A percentile compares a stretch with the other conserved stretches of the same genome.
Evolutionary conservation across 2,113 vertebrate genomes (phyloP).

Genomic region (Onychostoma macrolepis): DNA sequence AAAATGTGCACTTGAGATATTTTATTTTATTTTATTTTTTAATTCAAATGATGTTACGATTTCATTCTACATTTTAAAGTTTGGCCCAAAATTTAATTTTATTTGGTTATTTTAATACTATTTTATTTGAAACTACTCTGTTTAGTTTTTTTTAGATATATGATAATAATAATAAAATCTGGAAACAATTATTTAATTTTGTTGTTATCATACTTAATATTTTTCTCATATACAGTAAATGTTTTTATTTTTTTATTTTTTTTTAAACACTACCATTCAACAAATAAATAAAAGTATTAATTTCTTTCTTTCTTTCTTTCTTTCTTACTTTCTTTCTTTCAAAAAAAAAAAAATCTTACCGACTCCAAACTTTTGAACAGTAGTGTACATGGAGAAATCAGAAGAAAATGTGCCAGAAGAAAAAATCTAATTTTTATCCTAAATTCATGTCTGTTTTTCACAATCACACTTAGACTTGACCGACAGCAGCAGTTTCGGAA

Average conservation of each 20-base stretch:
- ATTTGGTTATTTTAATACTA: too few species aligned
- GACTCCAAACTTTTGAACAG: not conserved
- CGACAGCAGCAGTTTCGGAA: constrained; percentile 91
- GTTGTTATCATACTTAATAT: not conserved
- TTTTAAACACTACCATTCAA: not conserved
- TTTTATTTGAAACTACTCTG: too few species aligned
- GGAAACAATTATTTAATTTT: too few species aligned
- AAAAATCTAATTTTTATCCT: too few species aligned
- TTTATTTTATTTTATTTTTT: not conserved
- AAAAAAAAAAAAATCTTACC: too few species aligned
- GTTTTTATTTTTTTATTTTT: too few species aligned
- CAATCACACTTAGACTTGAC: constrained; percentile 82
- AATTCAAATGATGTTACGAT: not conserved
- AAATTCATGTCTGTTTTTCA: not conserved
- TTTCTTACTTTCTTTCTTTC: too few species aligned
- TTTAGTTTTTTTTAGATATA: too few species aligned
- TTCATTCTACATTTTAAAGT: not conserved
- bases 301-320: too few species aligned
- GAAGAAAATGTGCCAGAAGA: too few species aligned
- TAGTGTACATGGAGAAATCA: not conserved
- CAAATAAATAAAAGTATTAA: not conserved
- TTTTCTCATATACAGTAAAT: not conserved
- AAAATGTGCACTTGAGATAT: not conserved
- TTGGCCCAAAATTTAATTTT: too few species aligned
- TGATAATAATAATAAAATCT: too few species aligned